phyloP scores from a whole-genome alignment of 2,797 vertebrate species.

The Astyanax mexicanus region DNA sequence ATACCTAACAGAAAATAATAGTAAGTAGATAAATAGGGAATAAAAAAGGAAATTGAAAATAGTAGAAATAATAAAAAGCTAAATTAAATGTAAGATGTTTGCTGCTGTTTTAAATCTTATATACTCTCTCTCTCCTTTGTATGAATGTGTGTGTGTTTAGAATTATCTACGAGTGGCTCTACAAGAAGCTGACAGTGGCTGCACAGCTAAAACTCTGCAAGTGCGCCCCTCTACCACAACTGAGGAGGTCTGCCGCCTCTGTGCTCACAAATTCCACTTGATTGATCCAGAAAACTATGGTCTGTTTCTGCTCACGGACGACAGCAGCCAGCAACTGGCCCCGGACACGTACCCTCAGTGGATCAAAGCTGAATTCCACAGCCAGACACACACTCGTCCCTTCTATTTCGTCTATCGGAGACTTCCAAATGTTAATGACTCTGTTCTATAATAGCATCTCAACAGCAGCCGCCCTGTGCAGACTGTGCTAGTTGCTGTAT shows the following conservation, averaged over 20 bases:
- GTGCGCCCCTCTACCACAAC: constrained; percentile 87
- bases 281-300: constrained; percentile 82
- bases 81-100: too few relatives aligned
- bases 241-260: constrained; percentile 89
- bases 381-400: constrained; percentile 79
- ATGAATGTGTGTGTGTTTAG: constrained; percentile 68
- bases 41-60: too few relatives aligned
- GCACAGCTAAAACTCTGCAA: constrained; percentile 90
- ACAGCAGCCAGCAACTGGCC: constrained; percentile 90
- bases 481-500: not conserved
- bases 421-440: constrained; percentile 66
- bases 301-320: constrained; percentile 87
- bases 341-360: constrained; percentile 92
- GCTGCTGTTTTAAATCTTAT: not conserved
- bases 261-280: constrained; percentile 88
- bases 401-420: constrained; percentile 92
- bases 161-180: constrained; percentile 93
- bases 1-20: too few relatives aligned
- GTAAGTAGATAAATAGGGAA: too few relatives aligned
- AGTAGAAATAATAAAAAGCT: too few relatives aligned
- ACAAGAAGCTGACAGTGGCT: constrained; percentile 87
- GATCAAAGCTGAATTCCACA: constrained; percentile 94
- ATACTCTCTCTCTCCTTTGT: constrained; percentile 5
- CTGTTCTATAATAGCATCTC: not conserved
- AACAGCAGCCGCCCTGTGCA: not conserved